Conservation (phyloP, 2,888 invertebrate genomes). For the Craniophora ligustri region DNA sequence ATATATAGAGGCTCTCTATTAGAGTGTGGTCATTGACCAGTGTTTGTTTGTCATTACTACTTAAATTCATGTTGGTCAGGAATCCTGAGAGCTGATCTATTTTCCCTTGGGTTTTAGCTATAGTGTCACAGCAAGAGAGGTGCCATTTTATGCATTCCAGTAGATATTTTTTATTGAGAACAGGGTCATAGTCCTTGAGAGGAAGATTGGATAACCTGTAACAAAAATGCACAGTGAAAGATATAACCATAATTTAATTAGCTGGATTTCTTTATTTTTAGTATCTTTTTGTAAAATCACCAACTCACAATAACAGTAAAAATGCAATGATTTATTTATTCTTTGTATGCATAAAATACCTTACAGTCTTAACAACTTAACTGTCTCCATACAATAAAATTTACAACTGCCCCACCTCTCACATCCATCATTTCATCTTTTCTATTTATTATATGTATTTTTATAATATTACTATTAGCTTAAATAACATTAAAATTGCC, state of each 20-base stretch:
- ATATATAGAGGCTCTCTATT: slow-evolving; percentile 91
- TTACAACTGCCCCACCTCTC: too few species aligned
- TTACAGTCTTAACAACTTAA: too few species aligned
- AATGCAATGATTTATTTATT: too few species aligned
- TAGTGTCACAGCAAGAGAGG: slow-evolving; percentile 88
- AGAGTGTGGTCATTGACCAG: slow-evolving; percentile 78
- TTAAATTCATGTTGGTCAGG: slow-evolving; percentile 46
- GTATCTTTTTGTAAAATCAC: neutral
- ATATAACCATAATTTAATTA: neutral
- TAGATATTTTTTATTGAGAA: slow-evolving; percentile 91
- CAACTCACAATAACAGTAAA: too few species aligned
- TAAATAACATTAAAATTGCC: too few species aligned
- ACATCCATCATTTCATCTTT: too few species aligned
- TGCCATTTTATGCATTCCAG: slow-evolving; percentile 92
- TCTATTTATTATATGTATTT: too few species aligned
- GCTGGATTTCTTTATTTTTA: neutral
- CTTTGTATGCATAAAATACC: too few species aligned
- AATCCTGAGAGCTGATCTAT: slow-evolving; percentile 48
- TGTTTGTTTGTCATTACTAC: slow-evolving; percentile 44
- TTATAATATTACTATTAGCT: too few species aligned
- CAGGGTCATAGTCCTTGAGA: slow-evolving; percentile 89
- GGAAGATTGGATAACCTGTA: slow-evolving; percentile 89
- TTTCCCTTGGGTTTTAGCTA: slow-evolving; percentile 54
- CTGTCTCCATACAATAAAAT: too few species aligned
- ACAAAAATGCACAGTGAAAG: slow-evolving; percentile 25